phyloP scores from a whole-genome alignment of 2,113 vertebrate genomes.

The Salminus brasiliensis region DNA sequence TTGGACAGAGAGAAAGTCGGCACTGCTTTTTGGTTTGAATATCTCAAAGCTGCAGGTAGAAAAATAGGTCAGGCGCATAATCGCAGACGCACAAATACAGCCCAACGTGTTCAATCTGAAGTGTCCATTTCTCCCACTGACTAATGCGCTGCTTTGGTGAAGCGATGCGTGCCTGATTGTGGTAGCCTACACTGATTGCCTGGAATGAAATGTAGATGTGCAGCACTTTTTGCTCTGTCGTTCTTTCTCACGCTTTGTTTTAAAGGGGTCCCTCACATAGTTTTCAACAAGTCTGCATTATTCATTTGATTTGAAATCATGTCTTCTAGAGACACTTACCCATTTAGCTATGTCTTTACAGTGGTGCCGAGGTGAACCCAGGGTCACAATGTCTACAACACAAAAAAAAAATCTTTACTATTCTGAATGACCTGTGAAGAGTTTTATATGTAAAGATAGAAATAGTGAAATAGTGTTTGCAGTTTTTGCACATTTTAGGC shows the following conservation, averaged over 20 bases:
- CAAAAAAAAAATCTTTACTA: no score
- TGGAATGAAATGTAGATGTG: constrained; percentile 31
- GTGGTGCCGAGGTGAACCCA: no score
- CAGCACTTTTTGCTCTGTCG: background rate
- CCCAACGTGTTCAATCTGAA: constrained; percentile 21
- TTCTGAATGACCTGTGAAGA: no score
- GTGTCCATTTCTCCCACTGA: constrained; percentile 46
- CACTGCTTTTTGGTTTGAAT: constrained; percentile 48
- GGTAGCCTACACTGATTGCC: constrained; percentile 26
- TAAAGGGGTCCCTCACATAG: background rate
- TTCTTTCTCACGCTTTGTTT: background rate
- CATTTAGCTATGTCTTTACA: no score
- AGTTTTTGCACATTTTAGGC: no score
- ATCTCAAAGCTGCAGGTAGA: constrained; percentile 48
- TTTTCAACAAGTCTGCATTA: no score
- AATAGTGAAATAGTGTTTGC: no score
- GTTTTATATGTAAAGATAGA: no score
- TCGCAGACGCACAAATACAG: constrained; percentile 45
- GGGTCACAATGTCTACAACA: no score
- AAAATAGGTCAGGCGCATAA: constrained; percentile 65
- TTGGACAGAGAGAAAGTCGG: constrained; percentile 51
- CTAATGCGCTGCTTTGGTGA: constrained; percentile 37
- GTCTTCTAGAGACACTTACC: no score
- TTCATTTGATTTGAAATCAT: no score
- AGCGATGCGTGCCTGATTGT: constrained; percentile 48